Base-by-base conservation (phyloP, 2,888 invertebrate genomes). In the Uloborus plumipes region DNA sequence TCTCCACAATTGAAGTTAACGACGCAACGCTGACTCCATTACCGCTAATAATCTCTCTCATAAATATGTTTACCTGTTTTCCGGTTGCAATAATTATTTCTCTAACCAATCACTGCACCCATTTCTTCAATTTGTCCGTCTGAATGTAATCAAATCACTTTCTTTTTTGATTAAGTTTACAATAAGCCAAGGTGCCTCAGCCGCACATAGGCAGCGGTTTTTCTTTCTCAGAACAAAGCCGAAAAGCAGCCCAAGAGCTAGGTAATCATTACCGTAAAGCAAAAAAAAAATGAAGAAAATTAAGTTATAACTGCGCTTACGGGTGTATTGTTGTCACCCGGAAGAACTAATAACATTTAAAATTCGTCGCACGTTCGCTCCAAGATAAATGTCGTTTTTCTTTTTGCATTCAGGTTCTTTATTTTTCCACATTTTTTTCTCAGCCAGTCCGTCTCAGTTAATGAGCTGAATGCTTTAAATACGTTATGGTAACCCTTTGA, bases 321-420 rank as follows among this genome's bases (percentile, higher is more conserved):
- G 79, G 72, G 72, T 61, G 79, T 72, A 67, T 71, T 78, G 71
- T 71, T 71, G 78, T 65, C 71, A 71, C 53, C 50, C 65, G 66
- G 72, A 79, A 79, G 66, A 73, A 59, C 79, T 79, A 79, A 79
- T 79, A 79, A 73, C 79, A 79, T 79, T 79, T 79, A 72, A 79
- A 79, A 72, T 79, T 79, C 79, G 72, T 79, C 65, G 72, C 79
- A 79, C 79, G 79, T 61, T 53, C n/a, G 39, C 18, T 61, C 22
- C 31, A 78, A 79, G 79, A 79, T 79, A 79, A 79, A 79, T 67
- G 72, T 79, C 79, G 64, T 20, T 72, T 66, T 66, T 72, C 62
- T 72, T 79, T 62, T 62, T 70, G 39, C n/a, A 64, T 66, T 59
- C 31, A 22, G 55, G 16, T 71, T 65, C 50, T 65, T 71, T 78